Base-by-base conservation (phyloP, 1,140 invertebrate species). In the Aphelinus atriplicis region DNA sequence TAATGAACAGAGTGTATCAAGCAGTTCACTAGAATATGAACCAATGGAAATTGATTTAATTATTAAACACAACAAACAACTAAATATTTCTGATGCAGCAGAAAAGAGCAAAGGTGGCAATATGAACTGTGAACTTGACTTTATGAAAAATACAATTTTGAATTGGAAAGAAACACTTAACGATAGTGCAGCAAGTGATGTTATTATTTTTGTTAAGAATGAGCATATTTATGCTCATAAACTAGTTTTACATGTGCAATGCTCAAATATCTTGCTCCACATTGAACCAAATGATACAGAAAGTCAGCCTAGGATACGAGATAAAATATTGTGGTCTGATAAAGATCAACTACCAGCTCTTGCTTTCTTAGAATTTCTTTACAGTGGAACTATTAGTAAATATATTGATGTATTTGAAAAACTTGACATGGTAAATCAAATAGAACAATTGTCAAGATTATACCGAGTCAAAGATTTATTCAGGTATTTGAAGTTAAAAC, bases 361-460 rank as follows among this genome's bases (percentile, higher is more conserved):
- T 51, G 83, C 83, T 10, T 89, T 89, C 78, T 60, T 89, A 3
- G 83, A 85, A 80, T 89, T 85, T 75, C 71, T 89, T 55, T 89
- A 89, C 67, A 84, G 85, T 77, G 86, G 88, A 1, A 60, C 79
- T 7, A 84, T 85, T 51, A 63, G 76, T 57, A 78, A 80, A 65
- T 63, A 85, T 76, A 66, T 45, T 4, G 46, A 67, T 10, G 47
- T 84, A 68, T 76, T 84, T 48, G 42, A 82, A 43, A 58, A 83
- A 47, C 43, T 78, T 45, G 48, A 45, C 5, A 76, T 72, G 3
- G 70, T 83, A 10, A 62, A 69, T 50, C 50, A 69, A 78, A 69
- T 84, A n/a, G 77, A 80, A 65, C n/a, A 65, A 47, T 73, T 87
- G 9, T 85, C 84, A 67, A 81, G 79, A 66, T 81, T 78, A 46